Evolutionary conservation across 2,797 vertebrate species (phyloP).

Genomic region (Arrhamphus sclerolepis): DNA sequence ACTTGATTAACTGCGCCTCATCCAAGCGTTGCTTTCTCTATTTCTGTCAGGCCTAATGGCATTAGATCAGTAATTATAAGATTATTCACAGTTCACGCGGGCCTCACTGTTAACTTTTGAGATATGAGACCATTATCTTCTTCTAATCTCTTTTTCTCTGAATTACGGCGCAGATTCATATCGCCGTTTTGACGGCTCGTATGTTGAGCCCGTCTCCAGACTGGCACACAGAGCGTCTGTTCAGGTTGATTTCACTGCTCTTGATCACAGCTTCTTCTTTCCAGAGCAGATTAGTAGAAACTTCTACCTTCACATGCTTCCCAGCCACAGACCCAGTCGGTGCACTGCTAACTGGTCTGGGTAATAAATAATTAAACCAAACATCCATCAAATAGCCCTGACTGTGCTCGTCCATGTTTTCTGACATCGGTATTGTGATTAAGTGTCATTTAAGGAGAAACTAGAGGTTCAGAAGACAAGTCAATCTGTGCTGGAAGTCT

Average conservation of each 20-base stretch:
- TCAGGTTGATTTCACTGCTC: constrained; percentile 51
- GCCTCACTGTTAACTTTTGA: constrained; percentile 84
- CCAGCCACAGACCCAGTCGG: no score
- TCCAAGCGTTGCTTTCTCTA: constrained; percentile 84
- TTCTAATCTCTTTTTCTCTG: constrained; percentile 84
- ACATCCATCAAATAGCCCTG: no score
- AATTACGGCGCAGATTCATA: constrained; percentile 81
- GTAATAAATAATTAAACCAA: no score
- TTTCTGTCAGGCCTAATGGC: constrained; percentile 85
- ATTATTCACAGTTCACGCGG: constrained; percentile 83
- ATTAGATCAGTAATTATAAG: constrained; percentile 85
- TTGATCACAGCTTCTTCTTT: constrained; percentile 38
- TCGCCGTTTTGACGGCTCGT: constrained; percentile 68
- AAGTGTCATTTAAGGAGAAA: no score
- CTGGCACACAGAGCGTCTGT: constrained; percentile 47
- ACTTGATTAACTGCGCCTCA: constrained; percentile 83
- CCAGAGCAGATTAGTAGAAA: constrained; percentile 35
- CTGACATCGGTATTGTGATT: no score
- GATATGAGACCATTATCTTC: constrained; percentile 85
- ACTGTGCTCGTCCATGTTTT: no score
- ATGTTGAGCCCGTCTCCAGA: constrained; percentile 56
- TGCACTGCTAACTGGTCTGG: not conserved
- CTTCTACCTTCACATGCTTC: constrained; percentile 26
- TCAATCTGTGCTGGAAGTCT: no score
- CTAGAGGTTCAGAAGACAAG: no score